Evolutionary conservation across 2,797 vertebrate species (phyloP).

Genomic region (Hafferia zeledoni): DNA sequence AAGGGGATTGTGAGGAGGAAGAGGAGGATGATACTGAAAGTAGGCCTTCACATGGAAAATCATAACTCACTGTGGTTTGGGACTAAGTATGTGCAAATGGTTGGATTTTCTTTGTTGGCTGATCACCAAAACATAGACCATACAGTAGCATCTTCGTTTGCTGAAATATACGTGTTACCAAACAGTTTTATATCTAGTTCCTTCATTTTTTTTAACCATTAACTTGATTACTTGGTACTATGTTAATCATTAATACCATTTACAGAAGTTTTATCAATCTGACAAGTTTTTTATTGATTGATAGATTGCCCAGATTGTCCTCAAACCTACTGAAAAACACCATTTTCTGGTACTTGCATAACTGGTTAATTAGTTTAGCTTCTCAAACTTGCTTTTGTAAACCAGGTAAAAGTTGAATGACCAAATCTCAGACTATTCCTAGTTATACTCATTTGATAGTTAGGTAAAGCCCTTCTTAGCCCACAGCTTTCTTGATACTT

Average conservation of each 20-base stretch:
- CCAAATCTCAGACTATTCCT: slow-evolving; percentile 69
- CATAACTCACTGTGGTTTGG: slow-evolving; percentile 79
- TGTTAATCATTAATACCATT: slow-evolving; percentile 75
- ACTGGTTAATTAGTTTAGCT: slow-evolving; percentile 71
- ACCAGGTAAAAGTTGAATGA: slow-evolving; percentile 69
- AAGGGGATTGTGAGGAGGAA: slow-evolving; percentile 85
- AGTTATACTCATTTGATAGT: slow-evolving; percentile 69
- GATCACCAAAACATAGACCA: slow-evolving; percentile 75
- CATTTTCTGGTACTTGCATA: slow-evolving; percentile 75
- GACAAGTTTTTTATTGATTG: slow-evolving; percentile 71
- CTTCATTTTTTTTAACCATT: slow-evolving; percentile 72
- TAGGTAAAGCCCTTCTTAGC: slow-evolving; percentile 69
- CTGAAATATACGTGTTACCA: slow-evolving; percentile 70
- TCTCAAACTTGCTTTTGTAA: slow-evolving; percentile 70
- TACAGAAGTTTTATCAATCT: slow-evolving; percentile 69
- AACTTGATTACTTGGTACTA: slow-evolving; percentile 70
- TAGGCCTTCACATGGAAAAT: slow-evolving; percentile 85
- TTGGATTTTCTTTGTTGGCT: slow-evolving; percentile 86
- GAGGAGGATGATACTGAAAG: slow-evolving; percentile 78
- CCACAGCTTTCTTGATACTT: slow-evolving; percentile 62
- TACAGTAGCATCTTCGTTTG: slow-evolving; percentile 77
- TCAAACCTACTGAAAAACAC: slow-evolving; percentile 55
- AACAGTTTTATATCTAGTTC: slow-evolving; percentile 72
- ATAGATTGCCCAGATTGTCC: slow-evolving; percentile 69
- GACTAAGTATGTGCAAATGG: slow-evolving; percentile 77